Evolutionary conservation across 37 sponge, comb jelly and placozoan species (phyloP).

Genomic region (Geodia barretti): DNA sequence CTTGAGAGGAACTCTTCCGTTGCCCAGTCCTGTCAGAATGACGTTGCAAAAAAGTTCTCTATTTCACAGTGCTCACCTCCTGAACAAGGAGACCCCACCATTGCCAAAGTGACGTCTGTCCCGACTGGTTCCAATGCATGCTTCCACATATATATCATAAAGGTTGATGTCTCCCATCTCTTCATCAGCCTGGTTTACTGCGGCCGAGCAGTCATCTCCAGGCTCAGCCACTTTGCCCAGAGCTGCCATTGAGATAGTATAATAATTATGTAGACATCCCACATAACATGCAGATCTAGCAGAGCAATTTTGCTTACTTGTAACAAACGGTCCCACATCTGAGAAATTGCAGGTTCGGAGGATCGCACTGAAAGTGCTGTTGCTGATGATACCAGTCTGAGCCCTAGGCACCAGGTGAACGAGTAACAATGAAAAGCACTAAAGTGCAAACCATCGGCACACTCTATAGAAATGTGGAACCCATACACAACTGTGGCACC

Average conservation of each 20-base stretch:
- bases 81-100: background rate
- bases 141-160: conserved; percentile 25
- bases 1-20: background rate
- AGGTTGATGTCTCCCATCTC: conserved; percentile 22
- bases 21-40: background rate
- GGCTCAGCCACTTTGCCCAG: no score
- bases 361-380: background rate
- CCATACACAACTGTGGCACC: no score
- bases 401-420: background rate
- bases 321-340: background rate
- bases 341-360: conserved; percentile 2
- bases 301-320: background rate
- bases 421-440: no score
- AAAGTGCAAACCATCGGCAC: no score
- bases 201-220: background rate
- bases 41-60: background rate
- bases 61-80: background rate
- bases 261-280: background rate
- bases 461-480: no score
- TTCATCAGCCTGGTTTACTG: background rate
- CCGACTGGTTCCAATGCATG: background rate
- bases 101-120: background rate
- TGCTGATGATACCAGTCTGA: conserved; percentile 5
- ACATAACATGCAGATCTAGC: background rate
- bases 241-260: no score